Base-by-base conservation (phyloP, 1,140 invertebrate genomes). In the Caerostris extrusa region DNA sequence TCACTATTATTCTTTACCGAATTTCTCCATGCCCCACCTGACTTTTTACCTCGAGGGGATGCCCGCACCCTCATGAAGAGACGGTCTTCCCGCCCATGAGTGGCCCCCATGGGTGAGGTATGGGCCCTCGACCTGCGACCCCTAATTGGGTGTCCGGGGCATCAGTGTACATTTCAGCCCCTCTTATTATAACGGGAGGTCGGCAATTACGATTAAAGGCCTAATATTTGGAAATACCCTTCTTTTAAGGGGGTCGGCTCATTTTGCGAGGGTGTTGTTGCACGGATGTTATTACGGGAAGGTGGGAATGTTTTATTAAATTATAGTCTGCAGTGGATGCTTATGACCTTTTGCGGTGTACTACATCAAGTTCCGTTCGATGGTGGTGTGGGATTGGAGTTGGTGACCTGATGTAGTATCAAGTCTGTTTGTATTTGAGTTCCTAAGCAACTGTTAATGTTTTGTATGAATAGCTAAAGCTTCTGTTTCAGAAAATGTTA, bases 131-230 rank as follows among this genome's bases (percentile, higher is more conserved):
- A 67, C 92, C 83, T 60, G 1, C 71, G 92, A 93, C 92, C 92
- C 92, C 92, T 93, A 93, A 93, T 93, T 93, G 92, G 92, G 92
- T 93, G 92, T 93, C 64, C 92, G 55, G 85, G 14, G 85, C 67
- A 93, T 93, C 92, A 93, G 69, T 34, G 83, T 69, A 60, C 81
- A 57, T 85, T 55, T 85, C 8, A n/a, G 19, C 8, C 8, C 61
- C 83, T 69, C 64, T 93, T 69, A 87, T 87, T 93, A 88, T 14
- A 56, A 57, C 90, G 58, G 58, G 58, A 83, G 77, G 61, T 69
- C 83, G 83, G 91, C 81, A 86, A 93, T 93, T 93, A 87, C 91
- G 82, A 81, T 81, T 88, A 89, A 53, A 88, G 85, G 86, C 34
- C 67, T 53, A 93, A 93, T 93, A 89, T 93, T 93, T 93, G 86